Evolutionary conservation across 2,888 invertebrate genomes (phyloP), one percentile per base, ranked within the genome.

Genomic region (Sinelater perroti): DNA sequence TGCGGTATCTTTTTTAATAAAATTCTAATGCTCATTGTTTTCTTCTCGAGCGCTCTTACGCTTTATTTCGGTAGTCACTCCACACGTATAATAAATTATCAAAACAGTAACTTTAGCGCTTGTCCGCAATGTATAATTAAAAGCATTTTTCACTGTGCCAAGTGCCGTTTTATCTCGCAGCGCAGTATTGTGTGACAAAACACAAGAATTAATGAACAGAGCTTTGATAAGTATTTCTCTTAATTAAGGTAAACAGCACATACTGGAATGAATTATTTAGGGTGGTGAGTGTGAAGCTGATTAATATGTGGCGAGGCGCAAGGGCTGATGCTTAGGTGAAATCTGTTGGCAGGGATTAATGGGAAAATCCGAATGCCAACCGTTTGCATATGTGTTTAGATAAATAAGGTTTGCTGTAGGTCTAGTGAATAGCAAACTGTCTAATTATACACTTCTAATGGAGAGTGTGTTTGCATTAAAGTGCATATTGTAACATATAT

Each of bases 281-380:
- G 33, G 42, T 46, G 52, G 52, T 47, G 47, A 53, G 28, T 38
- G 57, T 57, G 52, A 57, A 57, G 46, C 51, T 57, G 57, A 57
- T 57, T 51, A 52, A 57, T 57, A 51, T 57, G 47, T 52, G 57
- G 57, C 33, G 45, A 46, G 36, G 52, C 52, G 24, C 57, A 52
- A 52, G 47, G 44, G 42, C 50, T 56, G 54, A 54, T 54, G 54
- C 46, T 54, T 54, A 54, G 54, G 55, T 55, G 46, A 56, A 52
- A 56, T 56, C 56, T 56, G 51, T 56, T 56, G 38, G 44, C 56
- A 56, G 30, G 51, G 51, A 51, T 56, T 51, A 56, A 56, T 56
- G 51, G 26, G 35, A 28, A 56, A 56, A 56, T 51, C 51, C 45
- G 42, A 56, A 44, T 44, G 24, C 56, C 35, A 56, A 31, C 42